Evolutionary conservation across 2,888 invertebrate species (phyloP).

Genomic region (Listrodromus nycthemerus): DNA sequence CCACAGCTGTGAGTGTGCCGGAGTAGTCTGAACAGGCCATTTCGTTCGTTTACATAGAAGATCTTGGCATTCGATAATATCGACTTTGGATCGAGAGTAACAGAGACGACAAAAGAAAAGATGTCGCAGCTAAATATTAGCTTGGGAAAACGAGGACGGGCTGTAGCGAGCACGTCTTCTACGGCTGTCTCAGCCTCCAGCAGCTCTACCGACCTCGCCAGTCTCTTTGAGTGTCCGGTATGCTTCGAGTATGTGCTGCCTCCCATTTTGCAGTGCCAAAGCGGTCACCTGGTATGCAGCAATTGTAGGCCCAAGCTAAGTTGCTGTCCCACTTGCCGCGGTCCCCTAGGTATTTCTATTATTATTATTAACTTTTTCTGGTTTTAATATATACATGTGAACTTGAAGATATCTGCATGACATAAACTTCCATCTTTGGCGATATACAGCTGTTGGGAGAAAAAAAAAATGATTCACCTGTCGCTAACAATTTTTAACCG

Average conservation of each 20-base stretch:
- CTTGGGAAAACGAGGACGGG: constrained; percentile 82
- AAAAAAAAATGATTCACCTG: too few species aligned
- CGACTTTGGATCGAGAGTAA: neutral
- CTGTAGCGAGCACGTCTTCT: constrained; percentile 83
- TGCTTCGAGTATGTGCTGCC: constrained; percentile 99
- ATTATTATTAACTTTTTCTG: too few species aligned
- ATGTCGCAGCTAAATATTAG: constrained; percentile 83
- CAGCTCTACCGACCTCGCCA: constrained; percentile 94
- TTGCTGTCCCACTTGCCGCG: constrained; percentile 99
- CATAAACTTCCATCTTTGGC: too few species aligned
- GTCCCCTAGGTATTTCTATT: constrained; percentile 90
- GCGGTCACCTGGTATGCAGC: constrained; percentile 99
- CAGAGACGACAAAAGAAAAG: constrained; percentile 55
- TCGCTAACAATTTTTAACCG: too few species aligned
- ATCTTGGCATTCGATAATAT: neutral
- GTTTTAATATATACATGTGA: too few species aligned
- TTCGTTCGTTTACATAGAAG: neutral
- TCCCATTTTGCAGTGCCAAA: constrained; percentile 99
- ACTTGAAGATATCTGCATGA: too few species aligned
- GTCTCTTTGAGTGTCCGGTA: constrained; percentile 97
- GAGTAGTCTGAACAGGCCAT: neutral
- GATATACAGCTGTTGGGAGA: too few species aligned
- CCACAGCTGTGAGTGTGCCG: neutral
- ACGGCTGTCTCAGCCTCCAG: constrained; percentile 87
- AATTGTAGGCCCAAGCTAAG: constrained; percentile 98